Percentiles rank a stretch among this genome's conserved stretches.
Evolutionary conservation across 2,113 vertebrate genomes (phyloP).

Genomic region (Peucedramus taeniatus): DNA sequence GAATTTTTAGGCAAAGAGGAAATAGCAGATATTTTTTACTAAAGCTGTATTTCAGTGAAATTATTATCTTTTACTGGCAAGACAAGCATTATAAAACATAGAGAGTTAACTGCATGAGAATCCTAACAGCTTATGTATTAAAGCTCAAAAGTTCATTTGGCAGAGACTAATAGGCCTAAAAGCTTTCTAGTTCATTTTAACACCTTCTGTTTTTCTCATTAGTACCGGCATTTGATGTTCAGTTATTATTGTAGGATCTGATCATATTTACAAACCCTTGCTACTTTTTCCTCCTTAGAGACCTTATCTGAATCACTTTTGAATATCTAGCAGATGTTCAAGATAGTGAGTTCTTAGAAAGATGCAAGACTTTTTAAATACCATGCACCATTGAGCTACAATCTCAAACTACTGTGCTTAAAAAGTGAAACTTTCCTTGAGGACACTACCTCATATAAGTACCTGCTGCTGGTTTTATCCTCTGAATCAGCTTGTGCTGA

Average conservation of each 20-base stretch:
- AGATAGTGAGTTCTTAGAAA: background rate
- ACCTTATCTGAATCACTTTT: background rate
- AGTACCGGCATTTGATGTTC: background rate
- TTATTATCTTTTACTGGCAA: background rate
- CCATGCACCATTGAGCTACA: background rate
- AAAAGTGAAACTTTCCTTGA: background rate
- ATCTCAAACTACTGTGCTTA: background rate
- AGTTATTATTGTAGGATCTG: background rate
- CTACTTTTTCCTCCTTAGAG: background rate
- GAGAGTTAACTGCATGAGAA: background rate
- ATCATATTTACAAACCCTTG: background rate
- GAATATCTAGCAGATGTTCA: background rate
- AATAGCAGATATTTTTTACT: background rate
- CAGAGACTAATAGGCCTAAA: background rate
- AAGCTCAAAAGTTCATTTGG: constrained; percentile 22
- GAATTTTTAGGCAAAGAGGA: background rate
- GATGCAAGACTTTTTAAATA: background rate
- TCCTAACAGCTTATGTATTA: background rate
- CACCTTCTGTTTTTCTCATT: constrained; percentile 18
- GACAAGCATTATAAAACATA: background rate
- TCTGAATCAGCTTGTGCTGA: background rate
- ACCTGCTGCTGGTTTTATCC: background rate
- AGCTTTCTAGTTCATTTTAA: constrained; percentile 19
- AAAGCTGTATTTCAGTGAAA: background rate
- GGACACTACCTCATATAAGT: background rate